Evolutionary conservation across 2,888 invertebrate species (phyloP), one percentile per base, ranked within the genome.

Genomic region (Didymodactylos carnosus): DNA sequence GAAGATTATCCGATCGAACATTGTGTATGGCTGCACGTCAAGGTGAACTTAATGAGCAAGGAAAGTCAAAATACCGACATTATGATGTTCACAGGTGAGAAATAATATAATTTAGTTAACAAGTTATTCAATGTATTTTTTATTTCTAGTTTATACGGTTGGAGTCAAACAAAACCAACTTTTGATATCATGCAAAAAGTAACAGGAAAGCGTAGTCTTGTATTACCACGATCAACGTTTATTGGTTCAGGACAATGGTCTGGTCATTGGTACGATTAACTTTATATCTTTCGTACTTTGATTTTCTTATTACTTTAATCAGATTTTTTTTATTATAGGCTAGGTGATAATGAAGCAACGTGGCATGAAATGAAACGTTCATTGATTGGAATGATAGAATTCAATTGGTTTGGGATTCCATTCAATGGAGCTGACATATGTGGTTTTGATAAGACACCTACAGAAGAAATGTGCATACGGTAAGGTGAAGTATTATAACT

Each of bases 231-330:
- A 39, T 83, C 83, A 7, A 83, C 82, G 6, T 84, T 80, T 77
- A 78, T 82, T 1, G 82, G 83, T 0, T 78, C 80, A 11, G 83
- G 84, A 5, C 77, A 78, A 46, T 84, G 79, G 77, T 78, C 80
- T 11, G 82, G 90, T 0, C 91, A 91, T 82, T 91, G 91, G 91
- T 78, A 82, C 23, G 81, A 83, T 0, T 91, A 92, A 88, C 89
- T 78, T 91, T 91, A 16, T 39, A 51, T 41, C 39, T 84, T 86
- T 41, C 11, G 16, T 10, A 41, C 10, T 41, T 41, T 41, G 10
- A 13, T 41, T 13, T 41, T 13, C 16, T 13, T 13, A n/a, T n/a
- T n/a, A n/a, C n/a, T n/a, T n/a, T n/a, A n/a, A n/a, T n/a, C n/a
- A n/a, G n/a, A n/a, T n/a, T n/a, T n/a, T n/a, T n/a, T n/a, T n/a